Conservation (phyloP, 2,888 invertebrate species). For the Rhingia rostrata region DNA sequence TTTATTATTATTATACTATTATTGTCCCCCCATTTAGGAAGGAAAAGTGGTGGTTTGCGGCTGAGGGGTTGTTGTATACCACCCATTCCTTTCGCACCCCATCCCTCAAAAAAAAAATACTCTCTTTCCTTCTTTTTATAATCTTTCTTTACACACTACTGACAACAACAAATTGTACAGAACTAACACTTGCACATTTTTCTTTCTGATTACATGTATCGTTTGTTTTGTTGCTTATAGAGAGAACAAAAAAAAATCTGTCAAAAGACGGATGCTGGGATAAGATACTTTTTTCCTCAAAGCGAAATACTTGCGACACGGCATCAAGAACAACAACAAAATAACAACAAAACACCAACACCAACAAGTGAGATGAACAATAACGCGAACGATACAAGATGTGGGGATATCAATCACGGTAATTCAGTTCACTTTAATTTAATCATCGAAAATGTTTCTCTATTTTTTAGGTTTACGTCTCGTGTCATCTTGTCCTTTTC, state of each 20-base stretch:
- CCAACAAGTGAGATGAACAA: conserved; percentile 52
- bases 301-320: conserved; percentile 43
- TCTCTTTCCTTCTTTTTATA: conserved; percentile 41
- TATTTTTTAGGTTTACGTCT: conserved; percentile 69
- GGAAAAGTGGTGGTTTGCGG: conserved; percentile 26
- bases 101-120: conserved; percentile 42
- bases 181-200: conserved; percentile 46
- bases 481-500: conserved; percentile 72
- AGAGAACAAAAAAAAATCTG: conserved; percentile 21
- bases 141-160: conserved; percentile 41
- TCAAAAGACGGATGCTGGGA: conserved; percentile 36
- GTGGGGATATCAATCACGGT: conserved; percentile 80
- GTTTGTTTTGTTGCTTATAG: background rate
- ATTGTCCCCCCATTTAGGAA: conserved; percentile 60
- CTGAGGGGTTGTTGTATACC: conserved; percentile 20
- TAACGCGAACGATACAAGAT: conserved; percentile 61
- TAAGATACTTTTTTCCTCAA: conserved; percentile 43
- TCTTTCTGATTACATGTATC: background rate
- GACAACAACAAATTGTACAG: conserved; percentile 42
- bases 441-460: conserved; percentile 77
- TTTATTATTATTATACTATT: conserved; percentile 69
- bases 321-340: conserved; percentile 49
- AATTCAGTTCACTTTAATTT: conserved; percentile 82
- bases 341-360: conserved; percentile 64
- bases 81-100: conserved; percentile 51